These are phyloP conservation scores for Porites australiensis DNA, from an alignment of 64 coral and sea anemone genomes.

Conservation along the genomic window DNA sequence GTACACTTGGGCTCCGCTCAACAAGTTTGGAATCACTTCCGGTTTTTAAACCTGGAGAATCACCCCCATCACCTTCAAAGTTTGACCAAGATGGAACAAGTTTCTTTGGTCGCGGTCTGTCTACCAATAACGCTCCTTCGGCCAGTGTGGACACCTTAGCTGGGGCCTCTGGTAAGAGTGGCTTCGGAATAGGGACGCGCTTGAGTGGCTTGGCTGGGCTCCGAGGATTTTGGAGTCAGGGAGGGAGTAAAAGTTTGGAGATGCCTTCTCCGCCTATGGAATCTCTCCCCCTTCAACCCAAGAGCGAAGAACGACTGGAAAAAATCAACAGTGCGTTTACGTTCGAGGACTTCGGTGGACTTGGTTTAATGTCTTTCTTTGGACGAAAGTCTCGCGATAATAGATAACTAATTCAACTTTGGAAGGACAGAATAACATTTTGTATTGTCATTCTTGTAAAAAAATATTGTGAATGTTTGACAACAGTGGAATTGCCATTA, in stretches of 20 bases:
- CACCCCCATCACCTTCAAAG: conserved; percentile 77
- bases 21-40: conserved; percentile 76
- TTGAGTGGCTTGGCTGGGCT: conserved; percentile 83
- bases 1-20: conserved; percentile 51
- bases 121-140: neutral
- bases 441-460: no score
- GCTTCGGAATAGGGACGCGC: conserved; percentile 59
- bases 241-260: conserved; percentile 32
- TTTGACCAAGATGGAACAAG: conserved; percentile 59
- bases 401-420: neutral
- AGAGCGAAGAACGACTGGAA: conserved; percentile 81
- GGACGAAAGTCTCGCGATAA: conserved; percentile 55
- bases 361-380: conserved; percentile 94
- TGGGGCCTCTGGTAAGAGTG: conserved; percentile 20
- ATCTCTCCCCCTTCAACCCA: neutral
- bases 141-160: conserved; percentile 11
- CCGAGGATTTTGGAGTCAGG: conserved; percentile 78
- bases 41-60: conserved; percentile 59
- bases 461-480: no score
- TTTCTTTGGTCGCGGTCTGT: conserved; percentile 13
- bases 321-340: conserved; percentile 87
- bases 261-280: conserved; percentile 43
- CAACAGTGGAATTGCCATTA: no score
- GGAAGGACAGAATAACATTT: no score
- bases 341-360: conserved; percentile 90